Percentiles rank a stretch among this genome's conserved stretches.
Conservation (phyloP, 2,797 vertebrate genomes). For the Taeniopygia guttata region DNA sequence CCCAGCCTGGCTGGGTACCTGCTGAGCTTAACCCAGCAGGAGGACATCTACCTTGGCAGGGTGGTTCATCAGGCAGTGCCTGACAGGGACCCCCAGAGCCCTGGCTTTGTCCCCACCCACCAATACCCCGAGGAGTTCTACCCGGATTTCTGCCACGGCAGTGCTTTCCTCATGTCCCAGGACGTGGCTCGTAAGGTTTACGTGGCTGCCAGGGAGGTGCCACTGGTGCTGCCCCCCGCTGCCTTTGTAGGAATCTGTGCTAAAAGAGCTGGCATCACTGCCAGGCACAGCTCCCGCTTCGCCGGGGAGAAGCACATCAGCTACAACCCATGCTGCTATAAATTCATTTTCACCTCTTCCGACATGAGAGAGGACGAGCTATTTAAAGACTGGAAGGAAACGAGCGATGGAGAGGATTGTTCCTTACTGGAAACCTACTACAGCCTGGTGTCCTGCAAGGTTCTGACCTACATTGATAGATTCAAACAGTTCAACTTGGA, state of each 20-base stretch:
- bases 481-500: conserved; percentile 72
- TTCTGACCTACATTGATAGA: conserved; percentile 86
- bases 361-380: conserved; percentile 72
- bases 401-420: conserved; percentile 72
- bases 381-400: conserved; percentile 81
- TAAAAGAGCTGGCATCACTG: conserved; percentile 78
- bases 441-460: conserved; percentile 86
- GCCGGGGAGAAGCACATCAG: conserved; percentile 84
- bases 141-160: conserved; percentile 85
- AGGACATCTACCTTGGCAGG: conserved; percentile 85
- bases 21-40: conserved; percentile 79
- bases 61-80: conserved; percentile 82
- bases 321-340: conserved; percentile 92
- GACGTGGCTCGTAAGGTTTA: conserved; percentile 88
- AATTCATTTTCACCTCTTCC: conserved; percentile 88
- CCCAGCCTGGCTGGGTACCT: conserved; percentile 81
- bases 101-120: conserved; percentile 72
- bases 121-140: conserved; percentile 81
- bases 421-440: conserved; percentile 86
- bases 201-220: conserved; percentile 74
- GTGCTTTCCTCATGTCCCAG: conserved; percentile 85
- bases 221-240: conserved; percentile 71
- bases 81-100: conserved; percentile 76
- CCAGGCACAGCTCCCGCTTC: conserved; percentile 88
- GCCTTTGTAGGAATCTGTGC: conserved; percentile 86